Evolutionary conservation across 2,113 vertebrate genomes (phyloP).

Genomic region (Conger conger): DNA sequence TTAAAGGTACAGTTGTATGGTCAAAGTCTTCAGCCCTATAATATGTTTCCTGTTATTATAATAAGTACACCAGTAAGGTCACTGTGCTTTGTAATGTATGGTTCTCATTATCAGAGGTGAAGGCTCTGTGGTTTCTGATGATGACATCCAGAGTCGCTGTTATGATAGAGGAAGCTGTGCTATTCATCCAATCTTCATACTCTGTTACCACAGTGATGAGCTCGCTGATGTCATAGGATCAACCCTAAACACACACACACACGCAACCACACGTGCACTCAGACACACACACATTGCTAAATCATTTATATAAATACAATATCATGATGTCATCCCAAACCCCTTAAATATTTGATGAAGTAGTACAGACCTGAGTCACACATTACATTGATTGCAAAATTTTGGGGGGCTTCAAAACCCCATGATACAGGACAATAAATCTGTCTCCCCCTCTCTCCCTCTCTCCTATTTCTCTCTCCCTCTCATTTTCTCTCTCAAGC

Average conservation of each 20-base stretch:
- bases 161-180: background rate
- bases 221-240: slow-evolving; percentile 41
- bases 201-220: slow-evolving; percentile 15
- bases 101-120: background rate
- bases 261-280: slow-evolving; percentile 18
- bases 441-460: slow-evolving; percentile 13
- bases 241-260: background rate
- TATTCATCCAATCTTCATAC: slow-evolving; percentile 7
- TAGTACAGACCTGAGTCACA: slow-evolving; percentile 29
- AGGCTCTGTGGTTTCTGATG: background rate
- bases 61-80: background rate
- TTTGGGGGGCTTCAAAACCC: slow-evolving; percentile 37
- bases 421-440: slow-evolving; percentile 42
- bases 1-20: no score
- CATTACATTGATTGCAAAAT: slow-evolving; percentile 47
- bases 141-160: background rate
- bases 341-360: slow-evolving; percentile 58
- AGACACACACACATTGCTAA: slow-evolving; percentile 21
- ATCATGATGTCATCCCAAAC: slow-evolving; percentile 52
- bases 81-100: background rate
- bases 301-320: slow-evolving; percentile 52
- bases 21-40: background rate
- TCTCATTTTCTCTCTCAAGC: background rate
- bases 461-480: background rate
- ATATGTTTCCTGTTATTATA: background rate